A percentile compares a stretch with the other conserved stretches of the same genome.
Conservation (phyloP, 2,113 vertebrate genomes). For the Eulemur macaco region DNA sequence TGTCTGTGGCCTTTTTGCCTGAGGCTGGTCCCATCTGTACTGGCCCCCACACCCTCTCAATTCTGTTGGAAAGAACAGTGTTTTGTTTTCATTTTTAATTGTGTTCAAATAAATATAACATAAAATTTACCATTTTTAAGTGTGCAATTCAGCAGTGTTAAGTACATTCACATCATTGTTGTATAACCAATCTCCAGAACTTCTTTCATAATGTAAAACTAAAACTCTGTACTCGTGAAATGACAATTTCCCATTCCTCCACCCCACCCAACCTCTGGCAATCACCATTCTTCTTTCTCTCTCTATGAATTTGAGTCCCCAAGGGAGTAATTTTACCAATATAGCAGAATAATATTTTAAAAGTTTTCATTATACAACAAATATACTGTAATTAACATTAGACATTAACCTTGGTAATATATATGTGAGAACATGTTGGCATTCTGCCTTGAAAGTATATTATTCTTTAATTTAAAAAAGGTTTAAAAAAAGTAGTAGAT, state of each 20-base stretch:
- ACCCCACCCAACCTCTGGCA: not conserved
- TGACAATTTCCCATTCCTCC: not conserved
- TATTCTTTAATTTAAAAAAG: not conserved
- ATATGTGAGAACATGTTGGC: not conserved
- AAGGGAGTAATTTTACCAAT: not conserved
- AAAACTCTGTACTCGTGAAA: not conserved
- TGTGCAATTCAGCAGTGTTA: not conserved
- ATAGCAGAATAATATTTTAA: not conserved
- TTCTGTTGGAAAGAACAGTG: not conserved
- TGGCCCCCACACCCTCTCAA: not conserved
- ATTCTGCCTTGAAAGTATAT: slow-evolving; percentile 15
- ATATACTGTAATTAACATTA: not conserved
- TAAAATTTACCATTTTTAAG: not conserved
- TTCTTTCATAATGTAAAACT: not conserved
- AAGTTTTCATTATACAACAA: not conserved
- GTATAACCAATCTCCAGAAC: not conserved
- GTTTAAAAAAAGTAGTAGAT: not conserved
- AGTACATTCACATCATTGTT: not conserved
- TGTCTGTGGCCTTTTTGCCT: not conserved
- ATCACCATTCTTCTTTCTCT: not conserved
- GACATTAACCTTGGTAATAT: not conserved
- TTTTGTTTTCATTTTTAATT: not conserved
- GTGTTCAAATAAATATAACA: not conserved
- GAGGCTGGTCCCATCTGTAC: not conserved
- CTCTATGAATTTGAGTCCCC: not conserved